phyloP scores from a whole-genome alignment of 2,888 invertebrate genomes.

The Cerastis rubricosa region DNA sequence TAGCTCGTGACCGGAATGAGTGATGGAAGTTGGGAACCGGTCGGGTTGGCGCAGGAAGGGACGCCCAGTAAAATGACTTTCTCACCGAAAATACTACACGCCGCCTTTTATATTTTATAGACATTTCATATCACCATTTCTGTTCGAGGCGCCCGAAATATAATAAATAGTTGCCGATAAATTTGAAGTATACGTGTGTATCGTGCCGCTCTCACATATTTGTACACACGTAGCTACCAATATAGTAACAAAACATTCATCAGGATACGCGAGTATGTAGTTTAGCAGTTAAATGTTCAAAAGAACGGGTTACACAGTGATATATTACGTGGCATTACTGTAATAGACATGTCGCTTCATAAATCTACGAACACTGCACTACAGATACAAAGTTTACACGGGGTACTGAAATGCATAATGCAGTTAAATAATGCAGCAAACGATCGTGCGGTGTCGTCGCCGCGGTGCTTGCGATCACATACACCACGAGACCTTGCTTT shows the following conservation, averaged over 20 bases:
- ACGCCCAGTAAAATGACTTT: constrained; percentile 72
- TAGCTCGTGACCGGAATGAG: constrained; percentile 75
- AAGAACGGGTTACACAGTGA: constrained; percentile 28
- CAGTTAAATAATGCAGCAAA: constrained; percentile 77
- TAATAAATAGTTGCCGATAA: constrained; percentile 62
- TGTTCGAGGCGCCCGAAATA: constrained; percentile 54
- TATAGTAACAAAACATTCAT: constrained; percentile 18
- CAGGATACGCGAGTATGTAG: constrained; percentile 10
- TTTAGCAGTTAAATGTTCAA: constrained; percentile 17
- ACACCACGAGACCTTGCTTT: constrained; percentile 67
- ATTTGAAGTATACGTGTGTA: constrained; percentile 50
- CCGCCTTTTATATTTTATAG: constrained; percentile 67
- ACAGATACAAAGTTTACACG: constrained; percentile 49
- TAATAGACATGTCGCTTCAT: constrained; percentile 47
- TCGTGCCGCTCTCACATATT: constrained; percentile 46
- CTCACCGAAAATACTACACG: constrained; percentile 69
- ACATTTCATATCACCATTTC: constrained; percentile 65
- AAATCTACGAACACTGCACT: constrained; percentile 51
- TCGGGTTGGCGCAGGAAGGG: constrained; percentile 62
- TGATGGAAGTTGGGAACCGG: constrained; percentile 69
- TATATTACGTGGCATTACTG: constrained; percentile 24
- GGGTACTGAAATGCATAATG: constrained; percentile 67
- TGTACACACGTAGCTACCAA: constrained; percentile 11
- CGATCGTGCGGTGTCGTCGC: constrained; percentile 56
- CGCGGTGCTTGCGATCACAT: constrained; percentile 59